phyloP scores from a whole-genome alignment of 2,113 vertebrate genomes.

The rabbit (Oryctolagus cuniculus) region mOryCun1.1 NC_091442.1:6820001-6820500 shows the following conservation, averaged over 20 bases:
- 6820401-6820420: not conserved
- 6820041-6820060: slow-evolving; percentile 34
- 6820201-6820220: not conserved
- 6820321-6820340: fast-evolving
- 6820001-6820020: slow-evolving; percentile 64
- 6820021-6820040: slow-evolving; percentile 58
- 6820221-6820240: not conserved
- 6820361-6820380: not conserved
- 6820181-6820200: slow-evolving; percentile 47
- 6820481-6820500: not conserved
- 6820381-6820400: too few species aligned
- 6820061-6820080: not conserved
- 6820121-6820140: slow-evolving; percentile 77
- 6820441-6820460: not conserved
- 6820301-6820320: not conserved
- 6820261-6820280: fast-evolving
- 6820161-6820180: not conserved
- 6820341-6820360: fast-evolving
- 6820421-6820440: not conserved
- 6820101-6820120: slow-evolving; percentile 79
- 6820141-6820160: slow-evolving; percentile 45
- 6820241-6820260: fast-evolving
- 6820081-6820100: slow-evolving; percentile 82
- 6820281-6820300: not conserved
- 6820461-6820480: not conserved